Percentiles rank a stretch among this genome's conserved stretches.
Conservation (phyloP, 1,140 invertebrate species). For the Ostrea denselamellosa region DNA sequence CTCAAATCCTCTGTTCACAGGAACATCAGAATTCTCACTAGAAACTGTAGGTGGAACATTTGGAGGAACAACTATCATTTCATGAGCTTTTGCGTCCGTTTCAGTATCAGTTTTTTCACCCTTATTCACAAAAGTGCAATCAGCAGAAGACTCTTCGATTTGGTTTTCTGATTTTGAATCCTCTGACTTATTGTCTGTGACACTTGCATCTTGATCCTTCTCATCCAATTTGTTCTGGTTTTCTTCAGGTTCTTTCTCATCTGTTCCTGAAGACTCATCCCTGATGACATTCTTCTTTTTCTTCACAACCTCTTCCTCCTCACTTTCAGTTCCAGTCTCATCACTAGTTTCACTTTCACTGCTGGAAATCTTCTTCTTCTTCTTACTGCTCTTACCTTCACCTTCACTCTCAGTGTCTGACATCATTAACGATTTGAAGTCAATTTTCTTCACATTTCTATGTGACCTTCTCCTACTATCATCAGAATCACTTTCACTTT, state of each 20-base stretch:
- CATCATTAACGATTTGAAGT: constrained; percentile 47
- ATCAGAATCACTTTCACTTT: constrained; percentile 45
- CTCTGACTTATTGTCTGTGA: not conserved
- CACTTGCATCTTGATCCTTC: constrained; percentile 34
- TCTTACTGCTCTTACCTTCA: constrained; percentile 28
- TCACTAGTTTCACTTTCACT: constrained; percentile 33
- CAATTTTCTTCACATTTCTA: constrained; percentile 49
- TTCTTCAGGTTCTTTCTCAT: constrained; percentile 41
- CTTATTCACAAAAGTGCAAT: constrained; percentile 9
- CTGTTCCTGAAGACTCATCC: constrained; percentile 53
- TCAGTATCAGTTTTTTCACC: constrained; percentile 14
- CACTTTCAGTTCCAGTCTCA: constrained; percentile 31
- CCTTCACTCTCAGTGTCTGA: constrained; percentile 50
- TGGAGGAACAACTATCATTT: not conserved
- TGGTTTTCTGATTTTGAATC: constrained; percentile 4
- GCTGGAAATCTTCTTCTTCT: constrained; percentile 44
- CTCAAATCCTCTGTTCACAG: not conserved
- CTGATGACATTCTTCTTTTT: constrained; percentile 61
- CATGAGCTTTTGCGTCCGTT: not conserved
- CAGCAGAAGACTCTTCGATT: not conserved
- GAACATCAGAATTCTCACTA: not conserved
- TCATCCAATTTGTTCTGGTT: constrained; percentile 43
- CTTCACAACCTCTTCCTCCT: constrained; percentile 46
- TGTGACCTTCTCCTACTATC: constrained; percentile 21
- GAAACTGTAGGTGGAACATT: not conserved